Conservation (phyloP, 2,797 vertebrate genomes). For the Tympanoctomys barrerae region DNA sequence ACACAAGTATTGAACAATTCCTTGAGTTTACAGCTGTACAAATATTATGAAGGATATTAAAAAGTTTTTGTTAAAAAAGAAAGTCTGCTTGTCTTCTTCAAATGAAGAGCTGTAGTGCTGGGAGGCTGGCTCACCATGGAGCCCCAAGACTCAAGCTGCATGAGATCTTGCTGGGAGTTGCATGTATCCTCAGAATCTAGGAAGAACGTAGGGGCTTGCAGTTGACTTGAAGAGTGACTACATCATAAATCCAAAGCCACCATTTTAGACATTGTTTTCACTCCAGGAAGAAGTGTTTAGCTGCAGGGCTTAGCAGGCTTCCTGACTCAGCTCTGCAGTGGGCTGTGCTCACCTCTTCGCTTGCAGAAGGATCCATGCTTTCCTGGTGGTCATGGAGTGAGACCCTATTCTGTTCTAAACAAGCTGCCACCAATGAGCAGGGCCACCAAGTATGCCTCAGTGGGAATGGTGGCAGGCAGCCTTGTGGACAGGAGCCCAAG, state of each 20-base stretch:
- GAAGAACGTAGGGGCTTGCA: neutral
- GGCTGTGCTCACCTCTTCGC: no score
- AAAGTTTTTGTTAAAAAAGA: slow-evolving; percentile 83
- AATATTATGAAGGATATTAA: slow-evolving; percentile 84
- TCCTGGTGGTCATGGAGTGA: neutral
- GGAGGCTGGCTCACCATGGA: neutral
- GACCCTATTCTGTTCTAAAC: neutral
- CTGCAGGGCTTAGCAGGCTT: neutral
- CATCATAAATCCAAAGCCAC: neutral
- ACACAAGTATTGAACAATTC: slow-evolving; percentile 75
- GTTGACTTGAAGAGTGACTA: neutral
- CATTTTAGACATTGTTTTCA: neutral
- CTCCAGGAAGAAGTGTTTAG: neutral
- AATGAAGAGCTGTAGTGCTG: neutral
- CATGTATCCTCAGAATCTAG: neutral
- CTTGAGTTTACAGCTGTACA: slow-evolving; percentile 90
- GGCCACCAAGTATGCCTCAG: neutral
- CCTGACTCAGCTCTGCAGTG: neutral
- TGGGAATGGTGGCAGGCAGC: neutral
- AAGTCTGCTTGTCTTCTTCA: neutral
- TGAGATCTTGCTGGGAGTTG: neutral
- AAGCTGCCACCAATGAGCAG: neutral
- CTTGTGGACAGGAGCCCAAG: neutral
- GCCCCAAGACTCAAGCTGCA: neutral
- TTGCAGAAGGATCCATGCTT: neutral